Percentiles rank a stretch among this genome's conserved stretches.
These are phyloP conservation scores for Siniperca knerii DNA, from an alignment of 2,113 vertebrate genomes.

Conservation along the genomic window DNA sequence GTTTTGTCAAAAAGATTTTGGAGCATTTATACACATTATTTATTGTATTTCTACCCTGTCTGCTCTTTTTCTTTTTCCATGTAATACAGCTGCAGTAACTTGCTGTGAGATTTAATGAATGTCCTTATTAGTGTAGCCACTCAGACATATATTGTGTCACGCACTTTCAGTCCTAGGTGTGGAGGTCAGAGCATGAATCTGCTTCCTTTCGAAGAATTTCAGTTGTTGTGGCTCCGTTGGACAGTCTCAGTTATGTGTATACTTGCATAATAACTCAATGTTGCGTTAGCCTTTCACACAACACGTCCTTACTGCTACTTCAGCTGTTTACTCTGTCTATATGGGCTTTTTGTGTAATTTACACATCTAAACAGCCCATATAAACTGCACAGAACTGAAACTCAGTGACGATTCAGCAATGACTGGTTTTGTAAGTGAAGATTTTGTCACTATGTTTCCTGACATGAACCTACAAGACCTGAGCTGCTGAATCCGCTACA, in stretches of 20 bases:
- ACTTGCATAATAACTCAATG: neutral
- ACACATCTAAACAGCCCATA: neutral
- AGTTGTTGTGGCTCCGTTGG: neutral
- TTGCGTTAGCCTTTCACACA: neutral
- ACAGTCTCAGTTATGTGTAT: neutral
- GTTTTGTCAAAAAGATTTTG: neutral
- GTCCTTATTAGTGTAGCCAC: neutral
- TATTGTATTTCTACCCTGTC: neutral
- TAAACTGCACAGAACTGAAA: neutral
- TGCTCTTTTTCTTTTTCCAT: neutral
- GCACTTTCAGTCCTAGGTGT: neutral
- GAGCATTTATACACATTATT: neutral
- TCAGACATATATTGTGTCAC: neutral
- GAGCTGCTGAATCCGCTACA: conserved; percentile 32
- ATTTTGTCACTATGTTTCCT: neutral
- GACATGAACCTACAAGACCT: conserved; percentile 9
- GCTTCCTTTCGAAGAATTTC: neutral
- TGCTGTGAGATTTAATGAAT: neutral
- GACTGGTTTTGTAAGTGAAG: neutral
- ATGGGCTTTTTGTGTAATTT: neutral
- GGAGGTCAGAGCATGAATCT: neutral
- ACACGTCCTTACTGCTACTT: neutral
- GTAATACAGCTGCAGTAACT: neutral
- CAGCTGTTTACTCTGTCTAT: neutral
- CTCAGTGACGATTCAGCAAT: neutral